These are phyloP conservation scores for Melipona beecheii DNA, from an alignment of 2,888 invertebrate genomes.

Conservation along the genomic window DNA sequence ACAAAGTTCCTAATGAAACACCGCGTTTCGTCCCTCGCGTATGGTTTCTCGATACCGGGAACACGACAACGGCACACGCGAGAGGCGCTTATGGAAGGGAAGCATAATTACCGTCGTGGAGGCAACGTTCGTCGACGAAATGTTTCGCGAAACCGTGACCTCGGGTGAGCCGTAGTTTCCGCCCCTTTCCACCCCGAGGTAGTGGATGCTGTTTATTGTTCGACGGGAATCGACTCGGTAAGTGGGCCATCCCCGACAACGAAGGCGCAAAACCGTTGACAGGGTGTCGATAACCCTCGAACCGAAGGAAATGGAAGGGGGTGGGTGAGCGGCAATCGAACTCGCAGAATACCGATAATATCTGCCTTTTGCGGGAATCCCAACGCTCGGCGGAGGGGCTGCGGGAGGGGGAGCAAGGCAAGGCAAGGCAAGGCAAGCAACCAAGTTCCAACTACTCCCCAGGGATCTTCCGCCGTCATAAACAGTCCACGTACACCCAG, in stretches of 20 bases:
- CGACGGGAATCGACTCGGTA: conserved; percentile 71
- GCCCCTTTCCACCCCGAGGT: conserved; percentile 17
- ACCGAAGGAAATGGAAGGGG: conserved; percentile 70
- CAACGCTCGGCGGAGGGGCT: background rate
- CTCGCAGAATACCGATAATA: conserved; percentile 72
- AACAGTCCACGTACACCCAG: conserved; percentile 53
- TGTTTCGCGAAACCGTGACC: conserved; percentile 1
- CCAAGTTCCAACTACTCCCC: conserved; percentile 43
- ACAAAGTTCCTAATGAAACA: conserved; percentile 16
- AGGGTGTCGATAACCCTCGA: conserved; percentile 76
- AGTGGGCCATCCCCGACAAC: conserved; percentile 70
- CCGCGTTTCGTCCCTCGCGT: conserved; percentile 6
- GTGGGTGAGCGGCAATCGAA: conserved; percentile 64
- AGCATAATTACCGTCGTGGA: conserved; percentile 38
- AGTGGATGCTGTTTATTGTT: conserved; percentile 68
- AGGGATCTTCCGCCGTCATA: conserved; percentile 55
- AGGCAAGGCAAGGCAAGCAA: background rate
- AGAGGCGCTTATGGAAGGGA: background rate
- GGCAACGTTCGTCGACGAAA: background rate
- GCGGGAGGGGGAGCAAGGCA: background rate
- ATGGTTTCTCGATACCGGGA: background rate
- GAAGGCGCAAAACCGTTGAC: conserved; percentile 71
- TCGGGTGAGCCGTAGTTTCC: background rate
- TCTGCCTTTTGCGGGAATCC: conserved; percentile 57
- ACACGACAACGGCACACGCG: background rate